These are phyloP conservation scores for Sesia bembeciformis DNA, from an alignment of 2,888 invertebrate genomes.

Conservation along the genomic window DNA sequence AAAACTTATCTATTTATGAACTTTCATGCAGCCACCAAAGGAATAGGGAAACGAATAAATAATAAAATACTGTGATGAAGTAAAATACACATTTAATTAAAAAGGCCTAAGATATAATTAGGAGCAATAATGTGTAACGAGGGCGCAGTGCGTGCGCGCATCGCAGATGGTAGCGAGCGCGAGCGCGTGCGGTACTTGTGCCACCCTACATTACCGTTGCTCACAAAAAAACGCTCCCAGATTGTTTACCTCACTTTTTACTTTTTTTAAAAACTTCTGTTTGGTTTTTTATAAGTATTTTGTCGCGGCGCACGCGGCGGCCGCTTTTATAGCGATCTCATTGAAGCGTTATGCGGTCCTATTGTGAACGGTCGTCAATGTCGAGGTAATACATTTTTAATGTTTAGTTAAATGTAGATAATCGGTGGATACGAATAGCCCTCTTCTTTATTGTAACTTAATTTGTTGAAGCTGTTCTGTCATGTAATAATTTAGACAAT, in stretches of 20 bases:
- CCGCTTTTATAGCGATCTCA: conserved; percentile 47
- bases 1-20: no score
- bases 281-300: conserved; percentile 59
- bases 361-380: conserved; percentile 46
- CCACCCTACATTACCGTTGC: conserved; percentile 52
- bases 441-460: conserved; percentile 18
- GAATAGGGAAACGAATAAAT: no score
- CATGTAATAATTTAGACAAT: neutral
- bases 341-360: conserved; percentile 48
- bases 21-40: no score
- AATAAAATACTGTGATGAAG: no score
- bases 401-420: conserved; percentile 57
- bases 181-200: conserved; percentile 49
- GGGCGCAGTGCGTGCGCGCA: neutral
- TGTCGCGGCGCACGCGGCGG: conserved; percentile 59
- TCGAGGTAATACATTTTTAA: conserved; percentile 61
- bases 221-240: conserved; percentile 55
- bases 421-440: conserved; percentile 36
- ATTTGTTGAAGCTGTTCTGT: conserved; percentile 24
- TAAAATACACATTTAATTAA: no score
- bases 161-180: conserved; percentile 32
- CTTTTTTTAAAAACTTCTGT: conserved; percentile 62
- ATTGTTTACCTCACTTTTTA: conserved; percentile 73
- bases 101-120: no score
- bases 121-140: no score